Percentiles rank a stretch among this genome's conserved stretches.
These are phyloP conservation scores for Falcunculus frontatus DNA, from an alignment of 2,113 vertebrate genomes.

Conservation along the genomic window DNA sequence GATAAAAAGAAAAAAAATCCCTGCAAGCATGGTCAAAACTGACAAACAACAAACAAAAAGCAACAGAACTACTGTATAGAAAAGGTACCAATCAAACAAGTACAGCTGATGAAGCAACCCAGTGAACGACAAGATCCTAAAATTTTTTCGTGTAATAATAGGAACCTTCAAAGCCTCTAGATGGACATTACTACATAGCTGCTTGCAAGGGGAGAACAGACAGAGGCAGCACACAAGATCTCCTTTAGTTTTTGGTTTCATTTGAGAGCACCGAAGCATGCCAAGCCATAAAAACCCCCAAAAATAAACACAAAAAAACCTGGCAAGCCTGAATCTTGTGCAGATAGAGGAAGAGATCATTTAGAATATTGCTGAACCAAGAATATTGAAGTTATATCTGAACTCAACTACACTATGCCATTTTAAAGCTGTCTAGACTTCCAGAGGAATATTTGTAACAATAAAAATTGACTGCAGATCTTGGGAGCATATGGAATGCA, in stretches of 20 bases:
- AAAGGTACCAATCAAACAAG: background rate
- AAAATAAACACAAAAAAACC: background rate
- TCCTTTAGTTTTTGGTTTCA: background rate
- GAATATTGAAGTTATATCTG: background rate
- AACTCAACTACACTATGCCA: background rate
- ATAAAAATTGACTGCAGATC: background rate
- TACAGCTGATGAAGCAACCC: background rate
- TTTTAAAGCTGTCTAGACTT: background rate
- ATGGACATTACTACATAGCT: background rate
- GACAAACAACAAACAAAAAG: background rate
- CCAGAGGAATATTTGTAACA: background rate
- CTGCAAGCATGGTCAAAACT: background rate
- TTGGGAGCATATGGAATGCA: background rate
- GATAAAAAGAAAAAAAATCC: background rate
- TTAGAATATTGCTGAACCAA: background rate
- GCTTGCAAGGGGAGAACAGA: background rate
- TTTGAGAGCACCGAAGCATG: background rate
- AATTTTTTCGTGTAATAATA: background rate
- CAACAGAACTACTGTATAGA: background rate
- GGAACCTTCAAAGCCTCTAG: background rate
- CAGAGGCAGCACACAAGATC: background rate
- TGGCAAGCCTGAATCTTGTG: background rate
- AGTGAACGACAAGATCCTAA: background rate
- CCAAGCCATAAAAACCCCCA: accelerated
- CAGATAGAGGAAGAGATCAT: background rate